These are phyloP conservation scores for Antigone vipio DNA, from an alignment of 2,113 vertebrate species.

Conservation along the genomic window DNA sequence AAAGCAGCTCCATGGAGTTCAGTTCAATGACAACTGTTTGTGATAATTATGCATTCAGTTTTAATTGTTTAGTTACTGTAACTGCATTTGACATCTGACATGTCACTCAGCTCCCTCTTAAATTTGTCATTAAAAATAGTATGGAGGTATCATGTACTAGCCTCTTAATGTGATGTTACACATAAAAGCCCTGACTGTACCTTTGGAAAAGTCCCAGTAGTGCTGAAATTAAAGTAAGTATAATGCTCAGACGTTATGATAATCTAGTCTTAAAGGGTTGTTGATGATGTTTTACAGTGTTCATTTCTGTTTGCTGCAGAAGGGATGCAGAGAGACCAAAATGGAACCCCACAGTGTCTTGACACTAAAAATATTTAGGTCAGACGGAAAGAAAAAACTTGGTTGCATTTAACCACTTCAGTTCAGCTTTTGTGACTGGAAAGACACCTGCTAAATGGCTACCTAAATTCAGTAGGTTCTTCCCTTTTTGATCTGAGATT, in stretches of 20 bases:
- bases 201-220: neutral
- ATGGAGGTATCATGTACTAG: neutral
- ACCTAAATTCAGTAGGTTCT: neutral
- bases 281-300: neutral
- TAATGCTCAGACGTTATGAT: neutral
- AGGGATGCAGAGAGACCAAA: neutral
- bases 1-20: neutral
- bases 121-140: neutral
- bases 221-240: neutral
- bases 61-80: neutral
- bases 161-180: neutral
- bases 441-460: neutral
- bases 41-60: neutral
- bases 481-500: neutral
- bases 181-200: neutral
- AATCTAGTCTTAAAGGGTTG: neutral
- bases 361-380: neutral
- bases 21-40: neutral
- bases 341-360: neutral
- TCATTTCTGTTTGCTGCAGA: neutral
- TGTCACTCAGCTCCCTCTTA: neutral
- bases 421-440: neutral
- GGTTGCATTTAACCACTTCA: neutral
- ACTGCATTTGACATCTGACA: neutral
- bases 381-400: neutral